phyloP scores from a whole-genome alignment of 2,797 vertebrate genomes.

The Bucorvus abyssinicus region DNA sequence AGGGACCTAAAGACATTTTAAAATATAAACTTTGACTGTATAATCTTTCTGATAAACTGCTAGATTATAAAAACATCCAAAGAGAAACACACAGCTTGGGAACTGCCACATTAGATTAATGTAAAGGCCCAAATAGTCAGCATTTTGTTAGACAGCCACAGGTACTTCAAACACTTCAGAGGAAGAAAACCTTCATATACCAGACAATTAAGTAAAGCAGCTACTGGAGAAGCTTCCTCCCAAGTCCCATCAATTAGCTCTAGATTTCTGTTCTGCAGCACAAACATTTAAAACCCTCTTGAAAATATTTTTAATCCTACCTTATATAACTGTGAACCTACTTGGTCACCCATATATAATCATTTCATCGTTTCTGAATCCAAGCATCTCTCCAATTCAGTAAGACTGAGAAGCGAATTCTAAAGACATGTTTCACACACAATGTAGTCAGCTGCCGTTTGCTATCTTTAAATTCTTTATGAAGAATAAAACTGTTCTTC shows the following conservation, averaged over 20 bases:
- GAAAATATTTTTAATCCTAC: conserved; percentile 40
- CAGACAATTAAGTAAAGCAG: background rate
- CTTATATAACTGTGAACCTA: conserved; percentile 15
- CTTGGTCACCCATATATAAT: conserved; percentile 14
- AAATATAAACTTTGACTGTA: background rate
- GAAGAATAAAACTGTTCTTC: background rate
- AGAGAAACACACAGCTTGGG: background rate
- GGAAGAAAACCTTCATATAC: background rate
- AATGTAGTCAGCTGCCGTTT: background rate
- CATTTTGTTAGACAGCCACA: background rate
- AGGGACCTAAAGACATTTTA: background rate
- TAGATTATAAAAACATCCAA: background rate
- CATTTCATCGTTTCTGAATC: background rate
- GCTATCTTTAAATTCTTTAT: background rate
- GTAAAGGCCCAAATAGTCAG: background rate
- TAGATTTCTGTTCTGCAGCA: background rate
- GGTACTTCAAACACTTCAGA: background rate
- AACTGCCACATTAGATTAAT: background rate
- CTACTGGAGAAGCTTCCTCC: background rate
- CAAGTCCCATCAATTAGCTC: background rate
- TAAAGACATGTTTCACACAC: background rate
- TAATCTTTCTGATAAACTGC: background rate
- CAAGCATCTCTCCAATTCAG: background rate
- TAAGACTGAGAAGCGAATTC: background rate
- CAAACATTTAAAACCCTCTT: conserved; percentile 14